phyloP scores from a whole-genome alignment of 1,140 invertebrate genomes.

The Portunus trituberculatus region DNA sequence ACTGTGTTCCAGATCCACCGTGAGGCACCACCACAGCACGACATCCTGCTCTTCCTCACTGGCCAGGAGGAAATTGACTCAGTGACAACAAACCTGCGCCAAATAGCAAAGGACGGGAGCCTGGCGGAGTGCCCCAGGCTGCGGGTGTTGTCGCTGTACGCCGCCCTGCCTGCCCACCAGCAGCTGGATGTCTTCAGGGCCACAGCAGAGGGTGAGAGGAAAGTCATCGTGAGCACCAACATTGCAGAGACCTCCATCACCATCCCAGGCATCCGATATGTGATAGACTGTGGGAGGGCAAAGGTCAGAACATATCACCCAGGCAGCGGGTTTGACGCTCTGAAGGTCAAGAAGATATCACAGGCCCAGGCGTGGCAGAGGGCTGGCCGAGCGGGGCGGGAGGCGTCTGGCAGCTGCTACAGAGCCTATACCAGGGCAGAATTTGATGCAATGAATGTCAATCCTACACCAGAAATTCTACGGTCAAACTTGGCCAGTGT shows the following conservation, averaged over 20 bases:
- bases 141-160: constrained; percentile 90
- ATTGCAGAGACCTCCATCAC: constrained; percentile 99
- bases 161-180: constrained; percentile 88
- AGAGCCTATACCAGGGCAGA: constrained; percentile 84
- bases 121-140: constrained; percentile 83
- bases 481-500: constrained; percentile 89
- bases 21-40: constrained; percentile 89
- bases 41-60: constrained; percentile 98
- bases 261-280: constrained; percentile 94
- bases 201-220: constrained; percentile 86
- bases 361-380: constrained; percentile 96
- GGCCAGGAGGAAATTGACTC: constrained; percentile 99
- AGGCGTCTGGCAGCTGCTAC: constrained; percentile 91
- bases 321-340: constrained; percentile 89
- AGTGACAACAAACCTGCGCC: constrained; percentile 87
- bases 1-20: constrained; percentile 96
- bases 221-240: constrained; percentile 98
- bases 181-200: constrained; percentile 90
- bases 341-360: constrained; percentile 92
- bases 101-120: constrained; percentile 84
- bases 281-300: constrained; percentile 97
- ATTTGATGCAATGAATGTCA: constrained; percentile 86
- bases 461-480: constrained; percentile 93
- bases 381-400: constrained; percentile 93
- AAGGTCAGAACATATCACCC: constrained; percentile 93